phyloP scores from a whole-genome alignment of 2,113 vertebrate species.

The Rousettus leschenaultii region DNA sequence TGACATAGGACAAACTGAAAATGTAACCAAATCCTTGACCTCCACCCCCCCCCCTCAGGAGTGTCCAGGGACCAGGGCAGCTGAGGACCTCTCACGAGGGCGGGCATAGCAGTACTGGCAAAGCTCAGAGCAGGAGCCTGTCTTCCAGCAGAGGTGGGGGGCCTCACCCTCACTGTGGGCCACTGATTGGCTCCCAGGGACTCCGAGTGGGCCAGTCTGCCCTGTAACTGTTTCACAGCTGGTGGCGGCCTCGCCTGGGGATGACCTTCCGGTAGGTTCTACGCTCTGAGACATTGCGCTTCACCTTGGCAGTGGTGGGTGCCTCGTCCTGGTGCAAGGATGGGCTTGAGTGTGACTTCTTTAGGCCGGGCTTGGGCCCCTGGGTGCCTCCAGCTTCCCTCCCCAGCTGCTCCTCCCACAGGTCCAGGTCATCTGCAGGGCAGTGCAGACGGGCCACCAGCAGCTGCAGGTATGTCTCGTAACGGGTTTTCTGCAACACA shows the following conservation, averaged over 20 bases:
- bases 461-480: conserved; percentile 87
- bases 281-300: conserved; percentile 92
- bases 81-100: accelerated
- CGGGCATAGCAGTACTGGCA: not conserved
- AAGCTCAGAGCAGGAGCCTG: not conserved
- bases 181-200: not conserved
- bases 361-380: conserved; percentile 76
- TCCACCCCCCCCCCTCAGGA: not conserved
- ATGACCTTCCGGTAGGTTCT: conserved; percentile 90
- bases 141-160: not conserved
- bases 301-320: conserved; percentile 84
- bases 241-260: conserved; percentile 85
- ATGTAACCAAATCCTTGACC: not conserved
- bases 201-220: not conserved
- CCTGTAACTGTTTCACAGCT: conserved; percentile 76
- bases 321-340: conserved; percentile 87
- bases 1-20: not conserved
- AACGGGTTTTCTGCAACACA: conserved; percentile 85
- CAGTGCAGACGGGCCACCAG: conserved; percentile 83
- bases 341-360: conserved; percentile 91
- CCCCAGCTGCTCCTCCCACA: conserved; percentile 82
- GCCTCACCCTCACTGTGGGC: accelerated
- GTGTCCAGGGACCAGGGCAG: not conserved
- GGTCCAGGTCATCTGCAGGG: conserved; percentile 65
- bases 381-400: not conserved